Conservation (phyloP, 2,113 vertebrate species). For the Trematocara zebra region DNA sequence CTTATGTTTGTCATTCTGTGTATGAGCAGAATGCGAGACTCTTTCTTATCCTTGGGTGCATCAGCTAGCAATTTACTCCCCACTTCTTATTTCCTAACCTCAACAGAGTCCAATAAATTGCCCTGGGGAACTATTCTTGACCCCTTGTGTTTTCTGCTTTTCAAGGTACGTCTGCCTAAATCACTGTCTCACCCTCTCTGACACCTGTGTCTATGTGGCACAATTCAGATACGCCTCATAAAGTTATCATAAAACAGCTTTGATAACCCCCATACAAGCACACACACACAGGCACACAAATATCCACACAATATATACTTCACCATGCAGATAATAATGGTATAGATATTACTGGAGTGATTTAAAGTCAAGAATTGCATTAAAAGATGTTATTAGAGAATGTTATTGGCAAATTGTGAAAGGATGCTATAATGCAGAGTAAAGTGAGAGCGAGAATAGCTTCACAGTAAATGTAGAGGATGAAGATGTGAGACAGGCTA, state of each 20-base stretch:
- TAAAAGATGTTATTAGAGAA: neutral
- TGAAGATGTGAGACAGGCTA: constrained; percentile 51
- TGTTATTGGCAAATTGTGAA: neutral
- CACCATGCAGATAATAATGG: neutral
- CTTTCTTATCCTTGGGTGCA: constrained; percentile 4
- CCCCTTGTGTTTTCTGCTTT: constrained; percentile 43
- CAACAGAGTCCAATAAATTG: constrained; percentile 53
- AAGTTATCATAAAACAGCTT: neutral
- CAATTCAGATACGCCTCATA: constrained; percentile 16
- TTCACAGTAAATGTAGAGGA: constrained; percentile 30
- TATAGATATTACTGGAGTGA: neutral
- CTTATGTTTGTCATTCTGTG: neutral
- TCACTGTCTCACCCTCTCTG: constrained; percentile 24
- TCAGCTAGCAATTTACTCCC: constrained; percentile 40
- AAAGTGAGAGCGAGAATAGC: neutral
- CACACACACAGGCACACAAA: neutral
- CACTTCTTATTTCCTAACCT: constrained; percentile 51
- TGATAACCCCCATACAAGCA: constrained; percentile 1
- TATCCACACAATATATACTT: neutral
- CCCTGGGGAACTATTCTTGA: constrained; percentile 38
- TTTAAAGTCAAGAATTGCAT: neutral
- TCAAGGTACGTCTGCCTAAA: constrained; percentile 15
- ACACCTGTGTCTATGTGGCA: constrained; percentile 22
- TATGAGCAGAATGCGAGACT: constrained; percentile 9
- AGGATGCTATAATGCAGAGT: neutral